A percentile compares a stretch with the other conserved stretches of the same genome.
Evolutionary conservation across 2,113 vertebrate genomes (phyloP).

Genomic region (Polypterus bichir): DNA sequence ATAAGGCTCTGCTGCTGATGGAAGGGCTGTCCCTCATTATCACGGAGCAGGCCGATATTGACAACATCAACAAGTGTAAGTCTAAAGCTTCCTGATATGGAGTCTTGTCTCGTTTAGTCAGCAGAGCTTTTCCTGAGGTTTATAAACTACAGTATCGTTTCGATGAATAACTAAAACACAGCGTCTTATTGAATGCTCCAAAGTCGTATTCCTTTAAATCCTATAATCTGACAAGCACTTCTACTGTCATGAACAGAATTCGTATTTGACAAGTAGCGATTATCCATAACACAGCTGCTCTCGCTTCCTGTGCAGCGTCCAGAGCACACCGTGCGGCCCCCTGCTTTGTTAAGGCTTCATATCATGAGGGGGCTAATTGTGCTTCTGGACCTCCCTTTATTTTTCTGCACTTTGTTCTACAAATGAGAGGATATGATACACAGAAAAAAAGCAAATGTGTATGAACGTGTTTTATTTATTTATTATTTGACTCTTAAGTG

Average conservation of each 20-base stretch:
- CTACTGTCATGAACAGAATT: neutral
- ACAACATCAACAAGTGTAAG: conserved; percentile 77
- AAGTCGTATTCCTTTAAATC: neutral
- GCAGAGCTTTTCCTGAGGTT: neutral
- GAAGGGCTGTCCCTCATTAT: conserved; percentile 75
- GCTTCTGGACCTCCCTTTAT: too few relatives aligned
- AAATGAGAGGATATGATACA: too few relatives aligned
- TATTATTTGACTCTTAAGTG: too few relatives aligned
- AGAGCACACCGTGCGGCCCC: too few relatives aligned
- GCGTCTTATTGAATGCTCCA: neutral
- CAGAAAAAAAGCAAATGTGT: too few relatives aligned
- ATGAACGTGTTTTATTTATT: too few relatives aligned
- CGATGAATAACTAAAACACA: neutral
- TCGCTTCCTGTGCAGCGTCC: neutral
- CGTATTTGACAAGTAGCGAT: neutral
- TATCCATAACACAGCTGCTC: neutral
- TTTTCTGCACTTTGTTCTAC: too few relatives aligned
- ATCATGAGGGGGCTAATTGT: too few relatives aligned
- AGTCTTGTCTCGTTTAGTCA: neutral
- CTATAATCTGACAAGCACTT: neutral
- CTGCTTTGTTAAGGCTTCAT: too few relatives aligned
- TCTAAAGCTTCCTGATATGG: neutral
- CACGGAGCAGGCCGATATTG: conserved; percentile 61
- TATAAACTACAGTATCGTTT: neutral
- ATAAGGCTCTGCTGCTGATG: conserved; percentile 80